A percentile compares a stretch with the other conserved stretches of the same genome.
phyloP scores from a whole-genome alignment of 1,140 invertebrate genomes.

The Platyura marginata region DNA sequence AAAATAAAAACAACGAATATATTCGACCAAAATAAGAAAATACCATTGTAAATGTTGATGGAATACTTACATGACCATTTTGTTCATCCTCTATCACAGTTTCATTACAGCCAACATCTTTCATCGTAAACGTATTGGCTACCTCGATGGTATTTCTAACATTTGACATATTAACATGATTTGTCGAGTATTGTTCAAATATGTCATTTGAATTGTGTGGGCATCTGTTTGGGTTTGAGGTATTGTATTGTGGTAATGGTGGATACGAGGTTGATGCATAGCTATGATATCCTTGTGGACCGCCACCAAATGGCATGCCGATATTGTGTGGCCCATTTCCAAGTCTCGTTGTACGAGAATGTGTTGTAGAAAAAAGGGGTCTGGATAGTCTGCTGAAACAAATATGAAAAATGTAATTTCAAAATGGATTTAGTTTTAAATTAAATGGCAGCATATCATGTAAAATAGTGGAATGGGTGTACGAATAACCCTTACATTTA shows the following conservation, averaged over 20 bases:
- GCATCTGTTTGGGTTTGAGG: not conserved
- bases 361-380: not conserved
- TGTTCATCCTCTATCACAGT: slow-evolving; percentile 1
- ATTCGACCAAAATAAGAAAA: too few relatives aligned
- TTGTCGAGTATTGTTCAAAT: not conserved
- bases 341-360: not conserved
- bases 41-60: too few relatives aligned
- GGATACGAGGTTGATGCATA: not conserved
- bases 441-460: too few relatives aligned
- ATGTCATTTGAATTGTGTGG: not conserved
- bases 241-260: not conserved
- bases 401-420: not conserved
- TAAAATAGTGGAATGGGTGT: too few relatives aligned
- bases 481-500: too few relatives aligned
- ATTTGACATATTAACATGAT: not conserved
- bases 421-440: too few relatives aligned
- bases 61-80: not conserved
- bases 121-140: not conserved
- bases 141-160: not conserved
- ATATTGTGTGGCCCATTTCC: not conserved
- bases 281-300: not conserved
- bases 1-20: too few relatives aligned
- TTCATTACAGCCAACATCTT: not conserved
- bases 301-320: not conserved
- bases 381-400: not conserved